These are phyloP conservation scores for Drosophila conformis DNA, from an alignment of 2,888 invertebrate genomes.

Conservation along the genomic window DNA sequence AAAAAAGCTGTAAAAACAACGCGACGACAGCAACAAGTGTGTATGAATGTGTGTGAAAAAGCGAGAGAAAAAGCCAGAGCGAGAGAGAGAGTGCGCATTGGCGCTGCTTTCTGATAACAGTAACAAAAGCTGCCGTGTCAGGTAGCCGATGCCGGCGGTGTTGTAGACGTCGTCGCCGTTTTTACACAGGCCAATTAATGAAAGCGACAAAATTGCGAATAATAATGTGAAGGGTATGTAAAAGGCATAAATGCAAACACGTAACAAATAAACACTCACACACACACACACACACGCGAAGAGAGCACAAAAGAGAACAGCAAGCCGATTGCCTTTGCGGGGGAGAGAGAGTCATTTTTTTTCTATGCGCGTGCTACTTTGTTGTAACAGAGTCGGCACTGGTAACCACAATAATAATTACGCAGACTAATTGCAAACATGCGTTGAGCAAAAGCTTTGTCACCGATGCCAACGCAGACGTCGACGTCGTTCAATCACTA, in stretches of 20 bases:
- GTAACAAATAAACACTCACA: slow-evolving; percentile 32
- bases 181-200: slow-evolving; percentile 75
- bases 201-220: slow-evolving; percentile 77
- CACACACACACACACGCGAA: slow-evolving; percentile 3
- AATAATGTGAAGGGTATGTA: slow-evolving; percentile 66
- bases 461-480: slow-evolving; percentile 34
- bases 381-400: slow-evolving; percentile 48
- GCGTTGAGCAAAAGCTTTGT: slow-evolving; percentile 65
- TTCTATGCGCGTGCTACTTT: slow-evolving; percentile 70
- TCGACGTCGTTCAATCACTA: slow-evolving; percentile 58
- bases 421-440: slow-evolving; percentile 77
- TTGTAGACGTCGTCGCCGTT: slow-evolving; percentile 29
- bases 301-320: slow-evolving; percentile 5
- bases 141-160: slow-evolving; percentile 51
- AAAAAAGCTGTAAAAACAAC: slow-evolving; percentile 78
- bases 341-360: slow-evolving; percentile 21
- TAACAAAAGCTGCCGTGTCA: slow-evolving; percentile 63
- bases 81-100: slow-evolving; percentile 7
- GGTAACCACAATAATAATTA: slow-evolving; percentile 56
- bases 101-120: slow-evolving; percentile 52
- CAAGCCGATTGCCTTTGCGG: slow-evolving; percentile 7
- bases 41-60: slow-evolving; percentile 41
- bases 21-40: slow-evolving; percentile 68
- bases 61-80: slow-evolving; percentile 14
- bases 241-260: slow-evolving; percentile 62